Conservation (phyloP, 1,140 invertebrate species). For the Cydia amplana region DNA sequence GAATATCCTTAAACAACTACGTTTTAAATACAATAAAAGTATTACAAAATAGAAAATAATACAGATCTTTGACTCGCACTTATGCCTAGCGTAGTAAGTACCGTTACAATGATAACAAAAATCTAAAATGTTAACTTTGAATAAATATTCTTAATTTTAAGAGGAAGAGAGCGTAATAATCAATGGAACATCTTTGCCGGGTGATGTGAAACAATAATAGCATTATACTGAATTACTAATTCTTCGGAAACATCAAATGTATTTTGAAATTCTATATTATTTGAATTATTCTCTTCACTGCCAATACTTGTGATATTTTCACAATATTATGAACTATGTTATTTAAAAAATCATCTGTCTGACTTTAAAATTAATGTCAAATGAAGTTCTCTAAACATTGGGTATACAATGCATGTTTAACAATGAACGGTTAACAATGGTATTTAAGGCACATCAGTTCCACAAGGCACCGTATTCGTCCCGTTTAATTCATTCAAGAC, state of each 20-base stretch:
- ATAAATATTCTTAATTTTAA: slow-evolving; percentile 74
- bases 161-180: slow-evolving; percentile 63
- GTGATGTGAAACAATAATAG: background rate
- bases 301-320: background rate
- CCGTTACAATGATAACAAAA: slow-evolving; percentile 64
- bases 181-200: slow-evolving; percentile 42
- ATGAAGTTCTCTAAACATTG: background rate
- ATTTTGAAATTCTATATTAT: background rate
- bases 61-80: slow-evolving; percentile 79
- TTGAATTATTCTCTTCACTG: background rate
- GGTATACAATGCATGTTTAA: background rate
- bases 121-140: slow-evolving; percentile 65
- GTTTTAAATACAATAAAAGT: slow-evolving; percentile 74
- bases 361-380: background rate
- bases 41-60: slow-evolving; percentile 79
- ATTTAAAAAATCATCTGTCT: background rate
- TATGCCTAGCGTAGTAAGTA: slow-evolving; percentile 69
- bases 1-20: slow-evolving; percentile 63
- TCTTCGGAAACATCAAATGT: background rate
- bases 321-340: background rate
- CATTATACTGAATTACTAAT: background rate
- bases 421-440: slow-evolving; percentile 37
- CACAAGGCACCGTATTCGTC: slow-evolving; percentile 50
- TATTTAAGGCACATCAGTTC: slow-evolving; percentile 47
- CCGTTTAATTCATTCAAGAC: slow-evolving; percentile 48